phyloP scores from a whole-genome alignment of 53 echinoderm and acorn worm genomes.

The Hippasteria phrygiana region DNA sequence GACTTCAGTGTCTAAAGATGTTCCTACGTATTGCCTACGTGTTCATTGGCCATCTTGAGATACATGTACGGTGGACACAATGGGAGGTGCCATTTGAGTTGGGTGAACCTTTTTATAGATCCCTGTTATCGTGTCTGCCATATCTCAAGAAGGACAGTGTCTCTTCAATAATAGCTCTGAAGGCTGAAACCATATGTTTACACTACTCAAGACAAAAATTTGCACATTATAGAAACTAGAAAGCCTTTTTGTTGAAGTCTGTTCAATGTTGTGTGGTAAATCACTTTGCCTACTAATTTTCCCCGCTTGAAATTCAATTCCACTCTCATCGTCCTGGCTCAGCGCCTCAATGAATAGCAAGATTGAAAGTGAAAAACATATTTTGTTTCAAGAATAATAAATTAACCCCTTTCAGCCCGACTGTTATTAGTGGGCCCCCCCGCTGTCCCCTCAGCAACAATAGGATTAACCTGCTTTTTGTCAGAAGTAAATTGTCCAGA shows the following conservation, averaged over 20 bases:
- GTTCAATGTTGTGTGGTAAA: background rate
- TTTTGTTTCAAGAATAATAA: background rate
- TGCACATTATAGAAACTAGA: too few relatives aligned
- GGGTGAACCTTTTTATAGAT: too few relatives aligned
- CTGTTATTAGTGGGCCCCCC: background rate
- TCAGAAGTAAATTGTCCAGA: background rate
- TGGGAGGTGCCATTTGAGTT: too few relatives aligned
- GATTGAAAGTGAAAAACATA: background rate
- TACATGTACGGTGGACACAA: too few relatives aligned
- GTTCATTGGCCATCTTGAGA: too few relatives aligned
- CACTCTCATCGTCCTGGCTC: background rate
- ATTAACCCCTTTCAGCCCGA: background rate
- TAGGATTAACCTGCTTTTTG: conserved; percentile 3
- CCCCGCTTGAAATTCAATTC: background rate
- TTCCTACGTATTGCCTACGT: too few relatives aligned
- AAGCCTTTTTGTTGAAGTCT: background rate
- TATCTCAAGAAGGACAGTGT: too few relatives aligned
- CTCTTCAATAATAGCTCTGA: too few relatives aligned
- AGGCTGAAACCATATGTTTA: too few relatives aligned
- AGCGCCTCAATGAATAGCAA: background rate
- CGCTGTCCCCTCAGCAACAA: background rate
- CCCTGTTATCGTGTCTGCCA: too few relatives aligned
- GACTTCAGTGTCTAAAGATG: too few relatives aligned
- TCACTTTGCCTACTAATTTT: background rate
- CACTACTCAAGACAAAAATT: too few relatives aligned